Evolutionary conservation across 2,888 invertebrate species (phyloP).

Genomic region (Heliconius ethilla): DNA sequence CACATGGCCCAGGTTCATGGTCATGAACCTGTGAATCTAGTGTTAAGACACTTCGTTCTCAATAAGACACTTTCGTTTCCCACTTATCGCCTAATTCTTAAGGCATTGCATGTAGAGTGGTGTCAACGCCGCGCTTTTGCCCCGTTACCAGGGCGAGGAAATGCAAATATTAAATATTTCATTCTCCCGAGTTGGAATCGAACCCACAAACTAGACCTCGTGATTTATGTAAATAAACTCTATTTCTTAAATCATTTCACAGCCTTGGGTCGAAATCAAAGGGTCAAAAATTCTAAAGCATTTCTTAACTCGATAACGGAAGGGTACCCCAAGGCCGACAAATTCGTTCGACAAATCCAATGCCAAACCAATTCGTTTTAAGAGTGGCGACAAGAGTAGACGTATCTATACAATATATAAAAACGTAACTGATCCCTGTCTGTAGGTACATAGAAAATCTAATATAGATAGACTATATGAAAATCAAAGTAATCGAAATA

Average conservation of each 20-base stretch:
- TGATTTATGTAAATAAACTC: not conserved
- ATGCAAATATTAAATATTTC: not conserved
- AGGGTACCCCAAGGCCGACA: conserved; percentile 43
- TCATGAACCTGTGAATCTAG: not conserved
- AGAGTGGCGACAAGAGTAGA: conserved; percentile 1
- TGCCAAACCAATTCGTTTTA: conserved; percentile 43
- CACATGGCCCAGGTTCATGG: no score
- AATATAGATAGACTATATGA: not conserved
- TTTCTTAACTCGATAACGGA: conserved; percentile 7
- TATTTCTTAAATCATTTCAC: not conserved
- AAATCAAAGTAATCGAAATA: not conserved
- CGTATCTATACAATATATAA: not conserved
- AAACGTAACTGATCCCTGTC: not conserved
- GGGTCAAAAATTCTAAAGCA: conserved; percentile 18
- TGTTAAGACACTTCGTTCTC: not conserved
- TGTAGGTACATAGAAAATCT: not conserved
- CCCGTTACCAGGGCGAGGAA: not conserved
- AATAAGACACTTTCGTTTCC: no score
- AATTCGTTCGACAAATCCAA: conserved; percentile 34
- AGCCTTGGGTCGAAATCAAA: not conserved
- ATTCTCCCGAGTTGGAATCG: not conserved
- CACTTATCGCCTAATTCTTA: no score
- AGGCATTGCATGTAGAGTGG: no score
- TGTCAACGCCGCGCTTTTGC: not conserved
- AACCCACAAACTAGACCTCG: not conserved